These are phyloP conservation scores for Eilema depressum DNA, from an alignment of 2,888 invertebrate genomes.

Conservation along the genomic window DNA sequence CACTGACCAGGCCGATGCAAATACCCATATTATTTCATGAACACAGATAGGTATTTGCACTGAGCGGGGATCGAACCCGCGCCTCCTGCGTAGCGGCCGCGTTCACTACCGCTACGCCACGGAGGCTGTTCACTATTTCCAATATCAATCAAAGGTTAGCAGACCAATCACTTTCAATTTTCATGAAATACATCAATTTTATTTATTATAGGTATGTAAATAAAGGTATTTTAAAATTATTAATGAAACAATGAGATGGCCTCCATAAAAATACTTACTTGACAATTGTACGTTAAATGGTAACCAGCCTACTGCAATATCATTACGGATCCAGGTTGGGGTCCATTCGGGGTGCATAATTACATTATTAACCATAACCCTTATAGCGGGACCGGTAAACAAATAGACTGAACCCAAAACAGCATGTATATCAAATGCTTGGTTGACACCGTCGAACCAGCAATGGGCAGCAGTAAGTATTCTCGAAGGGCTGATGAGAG, in stretches of 20 bases:
- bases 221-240: background rate
- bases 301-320: background rate
- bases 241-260: background rate
- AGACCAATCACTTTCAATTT: too few species aligned
- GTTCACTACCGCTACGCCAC: too few species aligned
- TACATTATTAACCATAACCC: background rate
- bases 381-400: constrained; percentile 3
- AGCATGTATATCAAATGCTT: background rate
- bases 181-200: too few species aligned
- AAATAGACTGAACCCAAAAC: background rate
- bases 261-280: constrained; percentile 6
- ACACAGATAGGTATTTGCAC: too few species aligned
- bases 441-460: constrained; percentile 10
- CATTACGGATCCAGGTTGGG: background rate
- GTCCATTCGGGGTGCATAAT: constrained; percentile 1
- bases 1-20: too few species aligned
- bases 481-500: background rate
- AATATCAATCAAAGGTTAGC: too few species aligned
- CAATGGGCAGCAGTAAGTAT: constrained; percentile 17
- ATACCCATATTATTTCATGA: too few species aligned
- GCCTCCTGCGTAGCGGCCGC: too few species aligned
- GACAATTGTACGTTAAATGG: background rate
- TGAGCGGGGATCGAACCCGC: too few species aligned
- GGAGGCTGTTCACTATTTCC: too few species aligned
- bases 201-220: background rate